Conservation (phyloP, 2,888 invertebrate genomes). For the Sipha maydis region DNA sequence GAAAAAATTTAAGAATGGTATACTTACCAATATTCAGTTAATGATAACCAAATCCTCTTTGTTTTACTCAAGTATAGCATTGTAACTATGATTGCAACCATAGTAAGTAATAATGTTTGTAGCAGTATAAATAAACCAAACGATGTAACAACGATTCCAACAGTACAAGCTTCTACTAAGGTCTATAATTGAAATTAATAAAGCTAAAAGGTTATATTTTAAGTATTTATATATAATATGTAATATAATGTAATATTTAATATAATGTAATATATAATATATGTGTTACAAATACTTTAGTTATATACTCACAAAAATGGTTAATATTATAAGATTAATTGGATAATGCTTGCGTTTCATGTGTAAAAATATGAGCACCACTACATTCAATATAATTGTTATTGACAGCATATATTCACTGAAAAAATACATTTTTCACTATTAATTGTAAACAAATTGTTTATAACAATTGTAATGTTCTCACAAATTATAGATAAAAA, state of each 20-base stretch:
- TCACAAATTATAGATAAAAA: slow-evolving; percentile 58
- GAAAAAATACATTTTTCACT: not conserved
- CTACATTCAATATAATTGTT: slow-evolving; percentile 54
- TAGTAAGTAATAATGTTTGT: slow-evolving; percentile 53
- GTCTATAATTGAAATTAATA: slow-evolving; percentile 21
- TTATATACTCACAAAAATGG: slow-evolving; percentile 50
- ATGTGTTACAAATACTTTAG: too few relatives aligned
- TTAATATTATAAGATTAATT: slow-evolving; percentile 46
- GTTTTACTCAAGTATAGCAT: slow-evolving; percentile 32
- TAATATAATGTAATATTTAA: too few relatives aligned
- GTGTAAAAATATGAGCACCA: slow-evolving; percentile 46
- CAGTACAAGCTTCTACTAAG: slow-evolving; percentile 44
- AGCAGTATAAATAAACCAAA: slow-evolving; percentile 52
- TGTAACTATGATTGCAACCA: slow-evolving; percentile 30
- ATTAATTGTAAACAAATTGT: not conserved
- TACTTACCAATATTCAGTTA: slow-evolving; percentile 52
- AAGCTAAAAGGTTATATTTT: not conserved
- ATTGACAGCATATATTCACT: slow-evolving; percentile 57
- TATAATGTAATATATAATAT: too few relatives aligned
- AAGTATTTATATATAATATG: not conserved
- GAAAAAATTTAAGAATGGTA: not conserved
- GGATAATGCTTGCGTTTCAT: slow-evolving; percentile 57
- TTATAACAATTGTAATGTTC: not conserved
- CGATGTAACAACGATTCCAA: slow-evolving; percentile 50
- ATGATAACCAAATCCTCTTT: slow-evolving; percentile 8